Evolutionary conservation across 2,888 invertebrate genomes (phyloP).

Genomic region (Xanthia togata): DNA sequence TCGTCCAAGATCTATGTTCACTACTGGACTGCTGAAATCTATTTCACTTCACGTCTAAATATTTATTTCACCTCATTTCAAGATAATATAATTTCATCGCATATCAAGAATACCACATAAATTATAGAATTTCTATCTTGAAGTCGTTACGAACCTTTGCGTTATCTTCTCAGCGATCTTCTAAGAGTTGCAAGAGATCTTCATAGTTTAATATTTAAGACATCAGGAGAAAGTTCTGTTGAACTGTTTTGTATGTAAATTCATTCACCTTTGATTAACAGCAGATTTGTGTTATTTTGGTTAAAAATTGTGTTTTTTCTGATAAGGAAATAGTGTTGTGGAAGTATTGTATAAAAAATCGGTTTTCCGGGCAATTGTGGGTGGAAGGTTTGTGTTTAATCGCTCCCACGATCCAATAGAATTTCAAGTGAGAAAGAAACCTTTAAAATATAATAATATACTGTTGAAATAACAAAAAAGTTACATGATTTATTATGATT

Average conservation of each 20-base stretch:
- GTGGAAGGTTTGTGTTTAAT: background rate
- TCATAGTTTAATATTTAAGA: background rate
- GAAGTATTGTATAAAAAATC: background rate
- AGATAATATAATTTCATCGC: too few relatives aligned
- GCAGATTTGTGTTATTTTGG: background rate
- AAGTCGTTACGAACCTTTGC: background rate
- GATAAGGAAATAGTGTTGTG: slow-evolving; percentile 14
- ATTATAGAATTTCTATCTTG: background rate
- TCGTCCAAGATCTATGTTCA: background rate
- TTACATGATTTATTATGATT: too few relatives aligned
- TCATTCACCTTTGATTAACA: slow-evolving; percentile 18
- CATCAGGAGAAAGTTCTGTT: background rate
- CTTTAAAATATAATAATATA: background rate
- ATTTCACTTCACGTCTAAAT: background rate
- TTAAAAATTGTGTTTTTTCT: background rate
- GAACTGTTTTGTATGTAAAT: slow-evolving; percentile 31
- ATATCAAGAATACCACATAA: background rate
- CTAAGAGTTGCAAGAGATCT: background rate
- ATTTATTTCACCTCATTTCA: background rate
- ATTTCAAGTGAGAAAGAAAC: background rate
- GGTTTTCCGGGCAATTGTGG: background rate
- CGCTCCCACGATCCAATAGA: background rate
- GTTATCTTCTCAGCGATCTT: background rate
- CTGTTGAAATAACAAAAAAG: background rate
- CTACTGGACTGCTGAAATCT: background rate